A percentile compares a stretch with the other conserved stretches of the same genome.
Evolutionary conservation across 2,888 invertebrate genomes (phyloP).

Genomic region (Stratiomys singularior): DNA sequence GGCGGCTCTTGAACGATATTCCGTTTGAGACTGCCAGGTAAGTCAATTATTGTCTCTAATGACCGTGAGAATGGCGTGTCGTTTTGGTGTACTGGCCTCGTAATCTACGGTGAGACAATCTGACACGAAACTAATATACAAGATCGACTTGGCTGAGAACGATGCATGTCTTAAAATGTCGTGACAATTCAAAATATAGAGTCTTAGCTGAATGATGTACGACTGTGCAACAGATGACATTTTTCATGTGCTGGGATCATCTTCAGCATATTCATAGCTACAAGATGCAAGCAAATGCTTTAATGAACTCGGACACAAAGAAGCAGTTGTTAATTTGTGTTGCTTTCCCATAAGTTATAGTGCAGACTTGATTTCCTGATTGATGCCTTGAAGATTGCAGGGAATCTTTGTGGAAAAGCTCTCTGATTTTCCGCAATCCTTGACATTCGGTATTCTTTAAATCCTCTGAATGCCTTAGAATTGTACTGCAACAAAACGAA

Average conservation of each 20-base stretch:
- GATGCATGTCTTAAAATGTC: slow-evolving; percentile 42
- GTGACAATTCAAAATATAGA: slow-evolving; percentile 43
- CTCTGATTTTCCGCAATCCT: too few species aligned
- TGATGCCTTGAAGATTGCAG: too few species aligned
- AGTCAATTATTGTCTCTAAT: slow-evolving; percentile 46
- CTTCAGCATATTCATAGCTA: neutral
- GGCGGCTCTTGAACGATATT: slow-evolving; percentile 36
- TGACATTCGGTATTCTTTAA: too few species aligned
- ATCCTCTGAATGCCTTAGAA: too few species aligned
- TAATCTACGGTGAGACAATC: slow-evolving; percentile 41
- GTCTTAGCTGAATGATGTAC: slow-evolving; percentile 29
- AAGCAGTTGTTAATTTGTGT: too few species aligned
- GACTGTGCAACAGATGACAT: slow-evolving; percentile 7
- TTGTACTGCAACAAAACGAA: too few species aligned
- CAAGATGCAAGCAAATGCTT: too few species aligned
- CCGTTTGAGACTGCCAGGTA: slow-evolving; percentile 19
- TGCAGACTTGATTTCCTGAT: too few species aligned
- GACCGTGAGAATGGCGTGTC: slow-evolving; percentile 45
- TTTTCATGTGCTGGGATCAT: slow-evolving; percentile 4
- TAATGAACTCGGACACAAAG: too few species aligned
- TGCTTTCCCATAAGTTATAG: too few species aligned
- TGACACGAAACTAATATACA: slow-evolving; percentile 42
- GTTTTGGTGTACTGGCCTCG: slow-evolving; percentile 12
- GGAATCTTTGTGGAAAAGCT: too few species aligned
- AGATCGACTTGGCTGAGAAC: slow-evolving; percentile 38